Base-by-base conservation (phyloP, 2,888 invertebrate species). In the Dynastes hyllus region DNA sequence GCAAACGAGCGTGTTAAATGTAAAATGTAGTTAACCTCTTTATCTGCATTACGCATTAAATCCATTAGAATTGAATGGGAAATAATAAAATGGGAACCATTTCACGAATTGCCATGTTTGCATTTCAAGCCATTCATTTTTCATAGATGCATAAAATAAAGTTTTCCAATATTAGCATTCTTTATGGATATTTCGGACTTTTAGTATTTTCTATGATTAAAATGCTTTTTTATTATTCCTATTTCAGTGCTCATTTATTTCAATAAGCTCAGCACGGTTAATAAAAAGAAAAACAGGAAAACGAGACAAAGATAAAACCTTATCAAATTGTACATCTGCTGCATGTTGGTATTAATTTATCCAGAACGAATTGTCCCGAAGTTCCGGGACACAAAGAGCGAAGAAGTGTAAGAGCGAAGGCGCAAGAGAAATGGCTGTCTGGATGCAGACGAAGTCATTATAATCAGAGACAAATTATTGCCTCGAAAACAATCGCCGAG, bases 401-500 rank as follows among this genome's bases (percentile, higher is more conserved):
- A 50, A 67, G 50, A 53, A 13, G 58, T 45, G 32, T 51, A 70
- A n/a, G 4, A 5, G 50, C 51, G 58, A n/a, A 3, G 11, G 37
- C 16, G 40, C 37, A 37, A 58, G 58, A 73, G 73, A 58, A 73
- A 73, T 73, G 58, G 37, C 73, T 73, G 73, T 37, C 55, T 73
- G 58, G 73, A 73, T 73, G 73, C 73, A 73, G 73, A 73, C 73
- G 37, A 73, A 73, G 58, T 73, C 73, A 73, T 73, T 73, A 73
- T 73, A 73, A 40, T 73, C 73, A 29, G 73, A 70, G 82, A 80
- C 82, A 81, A 82, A 81, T 82, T 82, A 81, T 82, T 81, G 78
- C 81, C 78, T 80, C 77, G 81, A 80, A 81, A 81, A 81, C 80
- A 81, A 81, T 81, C 81, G 73, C 76, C 77, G 67, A 66, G 78